These are phyloP conservation scores for Blennius ocellaris DNA, from an alignment of 2,113 vertebrate genomes.

Conservation along the genomic window DNA sequence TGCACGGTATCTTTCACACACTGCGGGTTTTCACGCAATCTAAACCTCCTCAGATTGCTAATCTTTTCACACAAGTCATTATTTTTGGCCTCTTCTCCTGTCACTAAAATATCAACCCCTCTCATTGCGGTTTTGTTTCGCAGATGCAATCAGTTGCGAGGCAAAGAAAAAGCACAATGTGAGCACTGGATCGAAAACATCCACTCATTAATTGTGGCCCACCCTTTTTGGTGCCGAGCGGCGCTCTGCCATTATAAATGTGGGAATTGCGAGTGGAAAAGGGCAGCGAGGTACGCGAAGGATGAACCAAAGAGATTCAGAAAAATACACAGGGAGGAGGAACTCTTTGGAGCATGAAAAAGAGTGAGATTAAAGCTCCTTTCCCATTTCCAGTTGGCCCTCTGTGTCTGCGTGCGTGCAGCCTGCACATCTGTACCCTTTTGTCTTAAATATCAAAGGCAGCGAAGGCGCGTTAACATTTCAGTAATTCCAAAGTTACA, in stretches of 20 bases:
- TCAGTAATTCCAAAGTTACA: constrained; percentile 93
- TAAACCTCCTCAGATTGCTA: not conserved
- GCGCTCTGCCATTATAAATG: constrained; percentile 61
- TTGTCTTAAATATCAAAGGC: constrained; percentile 99
- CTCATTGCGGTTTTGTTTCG: constrained; percentile 53
- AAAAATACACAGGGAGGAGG: constrained; percentile 75
- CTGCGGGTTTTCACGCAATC: not conserved
- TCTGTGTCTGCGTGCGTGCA: constrained; percentile 75
- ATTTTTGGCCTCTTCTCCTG: not conserved
- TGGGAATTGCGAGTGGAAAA: constrained; percentile 67
- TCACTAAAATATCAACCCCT: constrained; percentile 31
- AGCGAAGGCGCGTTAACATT: constrained; percentile 94
- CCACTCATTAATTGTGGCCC: constrained; percentile 72
- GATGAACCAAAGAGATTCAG: constrained; percentile 76
- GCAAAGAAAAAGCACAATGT: constrained; percentile 48
- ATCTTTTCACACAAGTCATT: constrained; percentile 20
- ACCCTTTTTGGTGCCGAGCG: constrained; percentile 12
- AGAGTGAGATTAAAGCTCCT: constrained; percentile 85
- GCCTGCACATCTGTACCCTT: constrained; percentile 90
- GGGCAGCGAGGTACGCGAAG: constrained; percentile 76
- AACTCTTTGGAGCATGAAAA: constrained; percentile 80
- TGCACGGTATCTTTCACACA: not conserved
- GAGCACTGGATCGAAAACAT: constrained; percentile 72
- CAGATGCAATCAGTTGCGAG: constrained; percentile 64
- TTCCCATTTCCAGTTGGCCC: constrained; percentile 87